Evolutionary conservation across 35 echinoderm and acorn worm species (phyloP).

Genomic region (Ophiothrix spiculata): DNA sequence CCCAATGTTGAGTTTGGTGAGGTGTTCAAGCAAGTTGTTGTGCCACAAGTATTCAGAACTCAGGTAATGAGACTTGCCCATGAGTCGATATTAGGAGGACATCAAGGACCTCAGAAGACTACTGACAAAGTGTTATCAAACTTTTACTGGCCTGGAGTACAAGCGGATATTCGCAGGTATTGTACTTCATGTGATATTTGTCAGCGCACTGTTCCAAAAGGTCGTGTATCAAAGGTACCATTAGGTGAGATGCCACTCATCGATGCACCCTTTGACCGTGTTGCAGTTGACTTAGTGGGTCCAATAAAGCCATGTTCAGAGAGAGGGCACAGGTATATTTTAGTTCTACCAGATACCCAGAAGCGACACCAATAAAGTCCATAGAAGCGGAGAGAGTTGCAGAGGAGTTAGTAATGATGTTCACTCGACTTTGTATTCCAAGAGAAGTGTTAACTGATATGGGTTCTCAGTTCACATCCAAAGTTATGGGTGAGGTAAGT

Average conservation of each 20-base stretch:
- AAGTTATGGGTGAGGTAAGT: constrained; percentile 26
- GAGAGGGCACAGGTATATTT: constrained; percentile 15
- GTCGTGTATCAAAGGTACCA: background rate
- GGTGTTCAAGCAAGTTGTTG: background rate
- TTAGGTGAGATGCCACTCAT: constrained; percentile 40
- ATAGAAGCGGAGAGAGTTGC: constrained; percentile 56
- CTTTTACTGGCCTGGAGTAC: constrained; percentile 66
- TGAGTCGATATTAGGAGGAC: constrained; percentile 57
- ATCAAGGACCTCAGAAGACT: constrained; percentile 49
- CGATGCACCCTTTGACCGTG: constrained; percentile 39
- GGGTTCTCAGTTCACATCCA: constrained; percentile 38
- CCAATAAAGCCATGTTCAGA: constrained; percentile 36
- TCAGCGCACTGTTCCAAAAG: constrained; percentile 23
- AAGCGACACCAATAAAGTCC: constrained; percentile 8
- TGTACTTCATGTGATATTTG: too few relatives aligned
- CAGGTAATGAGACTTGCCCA: too few relatives aligned
- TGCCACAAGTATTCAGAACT: background rate
- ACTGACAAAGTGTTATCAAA: constrained; percentile 40
- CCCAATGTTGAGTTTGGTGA: background rate
- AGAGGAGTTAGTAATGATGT: constrained; percentile 54
- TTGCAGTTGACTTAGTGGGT: constrained; percentile 40
- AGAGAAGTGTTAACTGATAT: constrained; percentile 56
- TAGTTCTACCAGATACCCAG: background rate
- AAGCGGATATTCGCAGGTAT: constrained; percentile 26
- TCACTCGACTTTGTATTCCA: constrained; percentile 40